A percentile compares a stretch with the other conserved stretches of the same genome.
Evolutionary conservation across 2,797 vertebrate species (phyloP).

Genomic region (Myotis pilosus): DNA sequence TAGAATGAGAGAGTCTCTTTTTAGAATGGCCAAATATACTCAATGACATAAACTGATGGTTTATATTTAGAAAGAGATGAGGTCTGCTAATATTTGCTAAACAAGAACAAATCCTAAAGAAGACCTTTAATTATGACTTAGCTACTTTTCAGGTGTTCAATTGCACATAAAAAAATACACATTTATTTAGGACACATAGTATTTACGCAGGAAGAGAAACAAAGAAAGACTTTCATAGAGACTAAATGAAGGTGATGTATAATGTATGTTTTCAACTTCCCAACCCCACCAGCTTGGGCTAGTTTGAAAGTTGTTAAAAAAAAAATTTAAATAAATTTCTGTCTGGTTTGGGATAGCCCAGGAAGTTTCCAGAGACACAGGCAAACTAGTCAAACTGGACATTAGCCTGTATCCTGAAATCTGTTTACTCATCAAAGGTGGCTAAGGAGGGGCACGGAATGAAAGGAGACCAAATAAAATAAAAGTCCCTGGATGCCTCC

Average conservation of each 20-base stretch:
- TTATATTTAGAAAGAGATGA: slow-evolving; percentile 68
- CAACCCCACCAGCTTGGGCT: not conserved
- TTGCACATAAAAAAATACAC: not conserved
- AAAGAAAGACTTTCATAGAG: not conserved
- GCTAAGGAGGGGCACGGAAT: not conserved
- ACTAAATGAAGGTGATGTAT: not conserved
- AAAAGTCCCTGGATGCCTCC: not conserved
- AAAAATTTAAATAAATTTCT: not conserved
- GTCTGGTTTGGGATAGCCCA: not conserved
- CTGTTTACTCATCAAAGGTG: not conserved
- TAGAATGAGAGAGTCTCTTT: slow-evolving; percentile 21
- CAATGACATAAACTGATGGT: slow-evolving; percentile 17
- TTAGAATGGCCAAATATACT: slow-evolving; percentile 63
- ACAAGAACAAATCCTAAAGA: slow-evolving; percentile 45
- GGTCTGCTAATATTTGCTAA: slow-evolving; percentile 46
- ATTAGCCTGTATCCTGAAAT: not conserved
- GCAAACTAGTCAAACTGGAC: not conserved
- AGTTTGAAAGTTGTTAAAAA: not conserved
- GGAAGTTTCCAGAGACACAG: not conserved
- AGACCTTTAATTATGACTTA: not conserved
- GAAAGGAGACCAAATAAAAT: not conserved
- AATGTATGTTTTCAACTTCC: not conserved
- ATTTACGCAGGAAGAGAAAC: not conserved
- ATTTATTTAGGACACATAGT: not conserved
- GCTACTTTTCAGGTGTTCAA: not conserved